Evolutionary conservation across 2,113 vertebrate species (phyloP), one percentile per base, ranked within the genome.

Genomic region (Tiliqua scincoides): DNA sequence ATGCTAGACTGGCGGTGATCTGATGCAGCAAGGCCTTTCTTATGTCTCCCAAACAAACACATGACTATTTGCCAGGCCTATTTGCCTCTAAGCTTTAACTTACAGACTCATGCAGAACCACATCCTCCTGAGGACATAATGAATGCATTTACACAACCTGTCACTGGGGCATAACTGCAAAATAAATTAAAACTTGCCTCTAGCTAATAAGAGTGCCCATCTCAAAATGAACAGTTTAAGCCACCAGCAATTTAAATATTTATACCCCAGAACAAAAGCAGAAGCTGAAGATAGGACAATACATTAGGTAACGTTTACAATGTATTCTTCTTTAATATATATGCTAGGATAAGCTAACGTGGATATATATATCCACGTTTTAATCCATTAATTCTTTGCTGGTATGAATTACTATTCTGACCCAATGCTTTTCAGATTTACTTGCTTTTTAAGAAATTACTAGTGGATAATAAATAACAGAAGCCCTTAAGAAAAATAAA

Each of bases 201-300:
- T 1, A 72, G 76, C 78, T 87, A 91, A 85, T 84, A 90, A 84
- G 86, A 80, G 67, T 59, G 84, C 37, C 63, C 88, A 82, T 82
- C 35, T 81, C 68, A 87, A 92, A 92, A 92, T 75, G 35, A 92
- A 85, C 80, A 84, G 14, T 57, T 65, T 77, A 27, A 35, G 43
- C 23, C 30, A 43, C 30, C 37, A 84, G 77, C 11, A 17, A 32
- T 2, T 48, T 89, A 89, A 89, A 90, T 92, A 90, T 90, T 90
- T 87, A 93, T 80, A 25, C 89, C 20, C 67, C 3, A 40, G 82
- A 82, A 21, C 5, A 21, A 17, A 7, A 4, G 82, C 3, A 14
- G 68, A 82, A 15, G 62, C 84, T 20, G 21, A 62, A 90, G 59
- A 20, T 20, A 61, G 25, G 77, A 80, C 27, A 65, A 43, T 52